A percentile compares a stretch with the other conserved stretches of the same genome.
Conservation (phyloP, 2,888 invertebrate species). For the Chorisops tibialis region DNA sequence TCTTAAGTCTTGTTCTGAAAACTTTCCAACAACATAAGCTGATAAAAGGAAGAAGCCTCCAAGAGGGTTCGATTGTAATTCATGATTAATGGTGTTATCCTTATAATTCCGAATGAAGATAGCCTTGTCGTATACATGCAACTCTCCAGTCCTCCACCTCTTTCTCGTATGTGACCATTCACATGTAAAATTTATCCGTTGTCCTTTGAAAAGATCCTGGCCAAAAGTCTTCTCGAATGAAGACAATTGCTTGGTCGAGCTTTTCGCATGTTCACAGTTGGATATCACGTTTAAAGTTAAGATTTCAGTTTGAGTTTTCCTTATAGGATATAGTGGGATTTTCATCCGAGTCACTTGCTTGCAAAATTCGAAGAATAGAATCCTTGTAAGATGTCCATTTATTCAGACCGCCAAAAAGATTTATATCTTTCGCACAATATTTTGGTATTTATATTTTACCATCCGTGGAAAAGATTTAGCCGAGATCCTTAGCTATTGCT, state of each 20-base stretch:
- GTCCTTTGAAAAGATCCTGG: background rate
- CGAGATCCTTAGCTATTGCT: too few relatives aligned
- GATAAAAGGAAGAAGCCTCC: conserved; percentile 22
- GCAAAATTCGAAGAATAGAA: background rate
- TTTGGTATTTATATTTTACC: too few relatives aligned
- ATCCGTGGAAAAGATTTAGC: too few relatives aligned
- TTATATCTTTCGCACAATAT: too few relatives aligned
- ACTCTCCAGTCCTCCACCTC: too few relatives aligned
- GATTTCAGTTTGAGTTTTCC: background rate
- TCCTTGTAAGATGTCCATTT: background rate
- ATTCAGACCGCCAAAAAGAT: too few relatives aligned
- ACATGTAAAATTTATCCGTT: background rate
- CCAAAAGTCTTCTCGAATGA: background rate
- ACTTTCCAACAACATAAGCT: conserved; percentile 18
- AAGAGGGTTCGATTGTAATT: conserved; percentile 15
- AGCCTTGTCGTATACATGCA: background rate
- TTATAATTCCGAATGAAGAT: background rate
- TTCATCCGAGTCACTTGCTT: background rate
- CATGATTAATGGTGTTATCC: conserved; percentile 27
- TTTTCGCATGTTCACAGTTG: background rate
- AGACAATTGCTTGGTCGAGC: background rate
- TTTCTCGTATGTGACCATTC: background rate
- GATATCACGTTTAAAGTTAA: background rate
- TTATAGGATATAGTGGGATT: background rate
- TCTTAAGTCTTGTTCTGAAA: conserved; percentile 19